Evolutionary conservation across 2,888 invertebrate species (phyloP), one percentile per base, ranked within the genome.

Genomic region (Amphipoea oculea): DNA sequence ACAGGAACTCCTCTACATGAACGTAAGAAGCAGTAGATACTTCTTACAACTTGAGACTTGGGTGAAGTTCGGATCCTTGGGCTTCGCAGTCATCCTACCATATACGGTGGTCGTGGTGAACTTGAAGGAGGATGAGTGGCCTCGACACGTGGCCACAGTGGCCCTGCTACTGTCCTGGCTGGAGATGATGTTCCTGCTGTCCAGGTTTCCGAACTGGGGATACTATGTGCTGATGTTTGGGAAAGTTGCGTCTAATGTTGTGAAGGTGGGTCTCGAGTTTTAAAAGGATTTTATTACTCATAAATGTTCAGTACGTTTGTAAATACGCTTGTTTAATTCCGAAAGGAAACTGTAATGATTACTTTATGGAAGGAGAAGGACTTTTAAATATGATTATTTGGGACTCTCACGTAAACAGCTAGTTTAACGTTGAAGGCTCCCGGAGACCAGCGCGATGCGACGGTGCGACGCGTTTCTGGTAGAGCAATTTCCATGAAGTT

Each of bases 181-280:
- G 20, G 97, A 97, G 86, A 94, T 97, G 89, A 97, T 97, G 96
- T 97, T 97, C 78, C 91, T 97, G 2, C 90, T 97, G 3, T 97
- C 97, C 0, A 94, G 97, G 76, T 97, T 97, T 81, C 97, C 97
- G 0, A 96, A 96, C 73, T 97, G 97, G 95, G 97, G 97, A 1
- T 97, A 97, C 89, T 97, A 97, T 92, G 97, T 97, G 2, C 95
- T 97, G 11, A 97, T 97, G 97, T 97, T 97, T 92, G 97, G 97
- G n/a, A 97, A 97, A 87, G 97, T 97, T 1, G 97, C 97, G 0
- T 93, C 95, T 2, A 97, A 97, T 92, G 97, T 97, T 78, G 88
- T 97, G 4, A 97, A 97, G 94, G 97, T 97, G 89, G 42, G n/a
- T 23, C 9, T 66, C 3, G 0, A 12, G 6, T 23, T 66, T 23